These are phyloP conservation scores for Papio anubis DNA, from an alignment of 2,113 vertebrate species.

Conservation along the genomic window DNA sequence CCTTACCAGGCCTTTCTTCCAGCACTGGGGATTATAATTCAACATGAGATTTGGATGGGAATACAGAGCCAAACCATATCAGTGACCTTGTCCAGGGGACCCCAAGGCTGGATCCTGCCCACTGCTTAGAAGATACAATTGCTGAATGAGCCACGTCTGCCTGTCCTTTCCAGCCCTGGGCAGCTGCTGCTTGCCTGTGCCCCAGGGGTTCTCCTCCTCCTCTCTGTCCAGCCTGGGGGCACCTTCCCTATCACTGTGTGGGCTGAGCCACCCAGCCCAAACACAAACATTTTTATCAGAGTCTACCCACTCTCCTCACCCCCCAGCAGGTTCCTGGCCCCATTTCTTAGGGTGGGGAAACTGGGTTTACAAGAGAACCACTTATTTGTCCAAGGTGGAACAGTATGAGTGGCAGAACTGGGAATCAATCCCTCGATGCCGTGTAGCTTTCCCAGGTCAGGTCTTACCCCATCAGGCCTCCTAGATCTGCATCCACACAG, in stretches of 20 bases:
- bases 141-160: no score
- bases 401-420: neutral
- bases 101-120: neutral
- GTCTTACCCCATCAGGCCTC: accelerated
- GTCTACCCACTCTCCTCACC: neutral
- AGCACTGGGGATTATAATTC: no score
- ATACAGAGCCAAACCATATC: no score
- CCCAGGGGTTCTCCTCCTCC: neutral
- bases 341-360: neutral
- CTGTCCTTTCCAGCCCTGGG: neutral
- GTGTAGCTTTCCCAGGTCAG: accelerated
- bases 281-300: no score
- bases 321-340: neutral
- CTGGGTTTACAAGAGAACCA: neutral
- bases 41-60: no score
- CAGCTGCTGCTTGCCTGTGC: neutral
- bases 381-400: neutral
- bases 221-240: neutral
- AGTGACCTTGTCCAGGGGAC: neutral
- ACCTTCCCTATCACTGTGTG: neutral
- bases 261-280: neutral
- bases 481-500: accelerated
- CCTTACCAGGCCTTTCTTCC: no score
- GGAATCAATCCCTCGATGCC: neutral
- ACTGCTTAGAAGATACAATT: neutral